Evolutionary conservation across 30 jellyfish, hydroid and myxozoan species (phyloP), one percentile per base, ranked within the genome.

Genomic region (Aurelia coerulea): DNA sequence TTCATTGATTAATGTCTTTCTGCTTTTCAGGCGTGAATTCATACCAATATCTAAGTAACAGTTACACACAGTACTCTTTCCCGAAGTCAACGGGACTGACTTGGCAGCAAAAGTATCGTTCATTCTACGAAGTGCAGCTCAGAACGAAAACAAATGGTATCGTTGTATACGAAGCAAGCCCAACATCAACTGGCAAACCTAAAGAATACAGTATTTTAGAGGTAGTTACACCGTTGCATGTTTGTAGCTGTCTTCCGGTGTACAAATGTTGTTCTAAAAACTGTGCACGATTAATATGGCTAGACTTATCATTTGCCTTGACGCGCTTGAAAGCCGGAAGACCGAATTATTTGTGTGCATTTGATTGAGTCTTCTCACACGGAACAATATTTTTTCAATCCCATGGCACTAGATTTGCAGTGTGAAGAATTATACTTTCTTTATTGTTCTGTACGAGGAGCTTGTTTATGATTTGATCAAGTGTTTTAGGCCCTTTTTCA

Each of bases 191-290:
- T 16, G 93, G 88, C 15, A n/a, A 77, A 31, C 73, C 73, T 4
- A 80, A 34, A 51, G 99, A 95, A 54, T 90, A 59, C 97, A 95
- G 99, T 60, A 79, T 87, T 54, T 68, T 95, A 42, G 98, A 95
- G 98, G 99, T 95, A 68, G 56, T 15, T 18, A 11, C 37, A 16
- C 18, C 9, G 32, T 62, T 31, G 18, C 76, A 4, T 19, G 10
- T 11, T 60, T n/a, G 10, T 23, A 14, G 23, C 15, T 78, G 54
- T 37, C 42, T 78, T 31, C 9, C 8, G 11, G 13, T 46, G 56
- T 46, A 7, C 56, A 4, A 46, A 46, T 9, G 13, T 46, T 46
- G 56, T 46, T 6, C 2, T 46, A 46, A 46, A 46, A 46, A 46
- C 56, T 46, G 56, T 46, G 56, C 56, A 46, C 1, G 14, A 46